Conservation (phyloP, 2,888 invertebrate genomes). For the Itoplectis maculator region DNA sequence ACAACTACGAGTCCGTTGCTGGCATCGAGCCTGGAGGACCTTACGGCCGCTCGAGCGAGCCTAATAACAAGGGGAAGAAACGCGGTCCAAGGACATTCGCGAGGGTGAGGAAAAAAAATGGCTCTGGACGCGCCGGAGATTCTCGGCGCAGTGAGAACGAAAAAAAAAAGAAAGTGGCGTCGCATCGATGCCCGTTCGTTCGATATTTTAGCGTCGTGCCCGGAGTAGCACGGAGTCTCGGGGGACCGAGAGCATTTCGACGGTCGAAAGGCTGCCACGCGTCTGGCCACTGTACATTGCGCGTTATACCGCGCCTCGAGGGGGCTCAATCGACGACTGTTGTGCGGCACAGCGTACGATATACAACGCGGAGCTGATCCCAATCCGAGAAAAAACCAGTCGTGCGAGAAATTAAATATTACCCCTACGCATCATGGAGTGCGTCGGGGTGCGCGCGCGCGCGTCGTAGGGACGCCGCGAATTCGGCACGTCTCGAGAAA, state of each 20-base stretch:
- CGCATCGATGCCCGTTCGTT: constrained; percentile 70
- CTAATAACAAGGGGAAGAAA: constrained; percentile 59
- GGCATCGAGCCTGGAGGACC: constrained; percentile 30
- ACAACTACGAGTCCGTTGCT: neutral
- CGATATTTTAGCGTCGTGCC: constrained; percentile 75
- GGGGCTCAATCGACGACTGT: neutral
- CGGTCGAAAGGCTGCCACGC: constrained; percentile 17
- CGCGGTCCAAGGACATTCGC: constrained; percentile 29
- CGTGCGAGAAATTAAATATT: constrained; percentile 82
- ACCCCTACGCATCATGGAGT: constrained; percentile 73
- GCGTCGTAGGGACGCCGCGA: constrained; percentile 68
- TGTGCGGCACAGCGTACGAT: constrained; percentile 27
- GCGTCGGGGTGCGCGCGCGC: too few species aligned
- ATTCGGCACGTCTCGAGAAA: constrained; percentile 70
- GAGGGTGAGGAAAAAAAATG: constrained; percentile 57
- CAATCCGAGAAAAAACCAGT: constrained; percentile 74
- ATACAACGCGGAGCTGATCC: constrained; percentile 27
- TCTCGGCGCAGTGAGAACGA: constrained; percentile 21
- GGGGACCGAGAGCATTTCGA: constrained; percentile 31
- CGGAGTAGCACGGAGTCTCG: constrained; percentile 48
- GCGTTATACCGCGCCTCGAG: neutral
- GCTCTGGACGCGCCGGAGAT: constrained; percentile 22
- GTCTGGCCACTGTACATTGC: neutral
- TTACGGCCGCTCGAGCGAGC: constrained; percentile 32
- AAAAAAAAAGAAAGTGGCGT: constrained; percentile 74